phyloP scores from a whole-genome alignment of 2,888 invertebrate genomes.

The Boloria euphrosyne region DNA sequence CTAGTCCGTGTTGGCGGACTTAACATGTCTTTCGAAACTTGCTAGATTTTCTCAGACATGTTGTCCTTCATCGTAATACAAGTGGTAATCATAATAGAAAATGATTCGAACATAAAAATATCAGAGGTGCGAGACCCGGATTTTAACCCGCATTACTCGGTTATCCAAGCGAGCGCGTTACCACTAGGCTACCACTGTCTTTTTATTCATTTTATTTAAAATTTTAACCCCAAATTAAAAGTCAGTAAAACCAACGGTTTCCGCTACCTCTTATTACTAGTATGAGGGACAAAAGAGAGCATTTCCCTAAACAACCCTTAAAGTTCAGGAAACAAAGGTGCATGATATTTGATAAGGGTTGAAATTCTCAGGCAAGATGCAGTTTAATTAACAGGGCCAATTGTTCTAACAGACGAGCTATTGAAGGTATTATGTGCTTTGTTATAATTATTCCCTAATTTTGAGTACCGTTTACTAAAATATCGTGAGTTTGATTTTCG shows the following conservation, averaged over 20 bases:
- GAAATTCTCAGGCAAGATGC: constrained; percentile 6
- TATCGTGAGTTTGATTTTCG: too few relatives aligned
- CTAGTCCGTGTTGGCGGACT: too few relatives aligned
- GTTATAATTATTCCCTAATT: constrained; percentile 3
- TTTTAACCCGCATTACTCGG: too few relatives aligned
- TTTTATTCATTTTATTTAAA: too few relatives aligned
- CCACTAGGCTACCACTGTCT: too few relatives aligned
- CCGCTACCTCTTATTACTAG: constrained; percentile 9
- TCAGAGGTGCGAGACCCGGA: too few relatives aligned
- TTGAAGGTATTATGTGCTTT: constrained; percentile 11
- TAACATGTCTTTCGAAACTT: too few relatives aligned
- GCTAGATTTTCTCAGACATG: too few relatives aligned
- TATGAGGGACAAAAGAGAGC: not conserved
- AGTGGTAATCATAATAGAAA: too few relatives aligned
- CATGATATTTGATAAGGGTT: constrained; percentile 28
- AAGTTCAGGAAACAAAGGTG: constrained; percentile 15
- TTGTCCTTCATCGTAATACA: too few relatives aligned
- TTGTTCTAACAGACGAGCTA: constrained; percentile 10
- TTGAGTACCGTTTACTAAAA: not conserved
- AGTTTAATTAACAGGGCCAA: constrained; percentile 25
- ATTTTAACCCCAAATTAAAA: not conserved
- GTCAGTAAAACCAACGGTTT: not conserved
- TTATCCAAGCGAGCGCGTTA: too few relatives aligned
- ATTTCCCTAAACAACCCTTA: constrained; percentile 33
- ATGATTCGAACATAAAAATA: too few relatives aligned